Evolutionary conservation across 2,797 vertebrate species (phyloP).

Genomic region (Eospalax fontanierii): DNA sequence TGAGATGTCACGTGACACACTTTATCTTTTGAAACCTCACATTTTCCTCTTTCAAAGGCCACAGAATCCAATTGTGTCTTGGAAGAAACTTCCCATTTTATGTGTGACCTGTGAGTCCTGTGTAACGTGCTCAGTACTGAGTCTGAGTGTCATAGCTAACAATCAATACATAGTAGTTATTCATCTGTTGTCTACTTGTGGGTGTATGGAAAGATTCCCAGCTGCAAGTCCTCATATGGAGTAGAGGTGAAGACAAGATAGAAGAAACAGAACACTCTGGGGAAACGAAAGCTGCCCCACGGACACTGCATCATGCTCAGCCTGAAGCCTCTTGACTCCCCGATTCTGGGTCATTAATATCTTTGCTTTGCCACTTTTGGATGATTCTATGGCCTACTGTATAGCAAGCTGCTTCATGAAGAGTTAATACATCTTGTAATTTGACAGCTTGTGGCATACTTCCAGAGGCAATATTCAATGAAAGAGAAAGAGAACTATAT

Average conservation of each 20-base stretch:
- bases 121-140: neutral
- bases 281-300: neutral
- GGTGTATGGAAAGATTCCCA: neutral
- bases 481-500: no score
- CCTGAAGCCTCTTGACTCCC: neutral
- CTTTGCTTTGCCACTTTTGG: neutral
- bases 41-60: neutral
- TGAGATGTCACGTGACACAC: neutral
- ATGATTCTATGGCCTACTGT: accelerated
- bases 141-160: accelerated
- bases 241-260: neutral
- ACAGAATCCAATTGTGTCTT: neutral
- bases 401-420: no score
- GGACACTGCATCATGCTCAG: neutral
- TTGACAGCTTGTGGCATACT: no score
- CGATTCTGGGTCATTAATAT: neutral
- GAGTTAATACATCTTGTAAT: no score
- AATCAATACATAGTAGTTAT: accelerated
- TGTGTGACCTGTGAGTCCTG: neutral
- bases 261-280: neutral
- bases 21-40: neutral
- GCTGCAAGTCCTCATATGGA: neutral
- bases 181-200: neutral
- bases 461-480: no score
- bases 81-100: neutral